Conservation (phyloP, 35 echinoderm and acorn worm species). For the Hemicentrotus pulcherrimus region DNA sequence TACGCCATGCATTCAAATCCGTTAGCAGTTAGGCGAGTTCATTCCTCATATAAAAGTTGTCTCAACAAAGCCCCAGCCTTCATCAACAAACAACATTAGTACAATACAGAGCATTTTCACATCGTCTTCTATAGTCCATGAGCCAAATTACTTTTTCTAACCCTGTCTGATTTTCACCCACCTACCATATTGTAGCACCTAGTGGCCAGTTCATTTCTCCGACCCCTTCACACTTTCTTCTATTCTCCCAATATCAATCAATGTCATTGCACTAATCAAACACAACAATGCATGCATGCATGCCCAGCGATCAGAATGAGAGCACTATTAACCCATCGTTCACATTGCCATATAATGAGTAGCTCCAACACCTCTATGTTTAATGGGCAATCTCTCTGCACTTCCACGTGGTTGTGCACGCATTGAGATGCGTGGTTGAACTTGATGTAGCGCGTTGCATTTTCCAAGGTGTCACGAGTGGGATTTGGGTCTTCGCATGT, state of each 20-base stretch:
- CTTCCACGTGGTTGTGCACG: neutral
- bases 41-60: too few relatives aligned
- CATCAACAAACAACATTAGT: too few relatives aligned
- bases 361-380: neutral
- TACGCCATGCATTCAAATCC: too few relatives aligned
- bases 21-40: too few relatives aligned
- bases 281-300: constrained; percentile 16
- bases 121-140: neutral
- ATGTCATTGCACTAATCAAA: constrained; percentile 35
- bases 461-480: neutral
- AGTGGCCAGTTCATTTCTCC: neutral
- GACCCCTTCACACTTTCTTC: neutral
- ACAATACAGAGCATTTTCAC: too few relatives aligned
- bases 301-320: constrained; percentile 19
- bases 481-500: constrained; percentile 7
- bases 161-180: neutral
- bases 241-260: neutral
- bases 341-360: neutral
- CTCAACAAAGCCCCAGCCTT: too few relatives aligned
- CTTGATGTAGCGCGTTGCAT: neutral
- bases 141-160: neutral
- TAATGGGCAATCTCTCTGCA: neutral
- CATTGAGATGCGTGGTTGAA: neutral
- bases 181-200: neutral
- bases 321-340: neutral